These are phyloP conservation scores for Dynastes grantii DNA, from an alignment of 2,888 invertebrate genomes.

Conservation along the genomic window DNA sequence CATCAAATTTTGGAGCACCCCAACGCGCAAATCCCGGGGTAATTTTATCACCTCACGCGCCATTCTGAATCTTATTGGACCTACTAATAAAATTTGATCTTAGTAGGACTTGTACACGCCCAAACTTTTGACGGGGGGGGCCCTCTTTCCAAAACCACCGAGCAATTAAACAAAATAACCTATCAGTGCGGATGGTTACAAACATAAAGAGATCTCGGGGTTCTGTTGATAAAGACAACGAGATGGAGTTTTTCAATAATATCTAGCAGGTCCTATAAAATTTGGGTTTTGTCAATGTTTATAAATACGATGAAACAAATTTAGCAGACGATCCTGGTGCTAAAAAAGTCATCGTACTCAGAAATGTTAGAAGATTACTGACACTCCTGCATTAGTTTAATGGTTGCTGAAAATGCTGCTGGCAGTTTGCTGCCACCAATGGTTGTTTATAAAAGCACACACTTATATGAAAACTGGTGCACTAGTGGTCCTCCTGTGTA, in stretches of 20 bases:
- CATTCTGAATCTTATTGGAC: too few species aligned
- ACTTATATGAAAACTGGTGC: slow-evolving; percentile 29
- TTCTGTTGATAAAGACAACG: too few species aligned
- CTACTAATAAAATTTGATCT: too few species aligned
- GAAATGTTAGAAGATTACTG: slow-evolving; percentile 9
- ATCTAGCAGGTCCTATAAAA: background rate
- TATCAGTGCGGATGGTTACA: too few species aligned
- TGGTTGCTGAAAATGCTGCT: slow-evolving; percentile 9
- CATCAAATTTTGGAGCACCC: too few species aligned
- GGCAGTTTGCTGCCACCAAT: background rate
- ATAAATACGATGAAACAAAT: slow-evolving; percentile 34
- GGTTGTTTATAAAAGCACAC: slow-evolving; percentile 23
- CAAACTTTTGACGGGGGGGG: too few species aligned
- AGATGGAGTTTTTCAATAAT: slow-evolving; percentile 12
- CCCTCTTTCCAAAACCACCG: too few species aligned
- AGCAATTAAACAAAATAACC: too few species aligned
- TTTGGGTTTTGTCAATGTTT: slow-evolving; percentile 12
- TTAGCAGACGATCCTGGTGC: slow-evolving; percentile 18
- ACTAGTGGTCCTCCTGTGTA: slow-evolving; percentile 6
- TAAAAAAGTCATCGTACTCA: slow-evolving; percentile 2
- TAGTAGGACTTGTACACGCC: too few species aligned
- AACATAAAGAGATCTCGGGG: too few species aligned
- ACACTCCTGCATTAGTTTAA: slow-evolving; percentile 19
- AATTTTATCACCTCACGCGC: too few species aligned
- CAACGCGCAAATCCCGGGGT: too few species aligned